Percentiles rank a stretch among this genome's conserved stretches.
phyloP scores from a whole-genome alignment of 2,888 invertebrate species.

The Hedya salicella region DNA sequence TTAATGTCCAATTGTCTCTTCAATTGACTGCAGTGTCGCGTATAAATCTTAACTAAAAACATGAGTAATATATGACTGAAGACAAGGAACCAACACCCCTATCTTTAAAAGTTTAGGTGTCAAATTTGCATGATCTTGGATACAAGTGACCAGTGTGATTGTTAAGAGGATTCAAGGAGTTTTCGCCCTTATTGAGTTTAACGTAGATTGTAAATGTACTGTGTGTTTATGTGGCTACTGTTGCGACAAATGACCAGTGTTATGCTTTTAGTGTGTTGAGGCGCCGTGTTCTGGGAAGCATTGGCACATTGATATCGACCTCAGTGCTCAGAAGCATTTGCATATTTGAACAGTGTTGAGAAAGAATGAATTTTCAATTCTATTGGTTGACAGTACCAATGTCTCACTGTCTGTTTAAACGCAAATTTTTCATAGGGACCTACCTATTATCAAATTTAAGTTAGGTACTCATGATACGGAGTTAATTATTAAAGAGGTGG shows the following conservation, averaged over 20 bases:
- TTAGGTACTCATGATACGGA: no score
- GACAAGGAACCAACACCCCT: constrained; percentile 59
- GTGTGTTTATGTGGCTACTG: no score
- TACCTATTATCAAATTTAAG: no score
- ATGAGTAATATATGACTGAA: constrained; percentile 37
- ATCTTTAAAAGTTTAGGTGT: constrained; percentile 54
- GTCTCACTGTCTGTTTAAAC: background rate
- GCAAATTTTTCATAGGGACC: constrained; percentile 4
- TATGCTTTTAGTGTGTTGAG: constrained; percentile 64
- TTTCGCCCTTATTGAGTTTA: background rate
- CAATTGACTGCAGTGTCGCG: constrained; percentile 59
- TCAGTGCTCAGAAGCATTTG: constrained; percentile 64
- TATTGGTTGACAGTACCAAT: constrained; percentile 31
- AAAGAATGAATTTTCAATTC: constrained; percentile 39
- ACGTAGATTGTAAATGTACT: constrained; percentile 56
- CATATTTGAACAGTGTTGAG: constrained; percentile 63
- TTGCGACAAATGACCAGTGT: constrained; percentile 40
- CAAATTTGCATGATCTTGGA: constrained; percentile 54
- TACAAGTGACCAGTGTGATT: constrained; percentile 32
- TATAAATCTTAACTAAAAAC: constrained; percentile 80
- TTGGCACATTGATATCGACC: constrained; percentile 64
- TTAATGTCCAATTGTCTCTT: constrained; percentile 75
- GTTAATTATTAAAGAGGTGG: no score
- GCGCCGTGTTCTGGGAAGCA: constrained; percentile 70
- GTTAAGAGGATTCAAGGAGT: background rate